These are phyloP conservation scores for Chrysomela aeneicollis DNA, from an alignment of 2,888 invertebrate genomes.

Conservation along the genomic window DNA sequence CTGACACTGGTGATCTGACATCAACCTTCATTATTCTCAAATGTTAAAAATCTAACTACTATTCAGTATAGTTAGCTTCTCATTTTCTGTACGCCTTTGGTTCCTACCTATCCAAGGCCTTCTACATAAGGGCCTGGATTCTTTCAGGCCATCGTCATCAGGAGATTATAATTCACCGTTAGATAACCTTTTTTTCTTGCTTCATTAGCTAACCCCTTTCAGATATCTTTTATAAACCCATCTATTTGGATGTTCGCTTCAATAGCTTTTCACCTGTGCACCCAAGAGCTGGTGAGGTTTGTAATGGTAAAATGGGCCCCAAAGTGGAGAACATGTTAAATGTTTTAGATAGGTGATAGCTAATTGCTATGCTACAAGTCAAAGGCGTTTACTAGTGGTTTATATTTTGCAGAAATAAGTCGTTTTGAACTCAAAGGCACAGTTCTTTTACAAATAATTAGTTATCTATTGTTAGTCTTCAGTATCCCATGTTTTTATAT, in stretches of 20 bases:
- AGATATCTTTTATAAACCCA: conserved; percentile 24
- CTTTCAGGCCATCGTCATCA: conserved; percentile 41
- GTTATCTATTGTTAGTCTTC: no score
- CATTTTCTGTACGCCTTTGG: conserved; percentile 8
- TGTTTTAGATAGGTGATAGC: background rate
- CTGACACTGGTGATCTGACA: no score
- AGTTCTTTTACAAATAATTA: no score
- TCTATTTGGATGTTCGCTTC: conserved; percentile 30
- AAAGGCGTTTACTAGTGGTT: background rate
- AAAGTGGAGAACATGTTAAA: background rate
- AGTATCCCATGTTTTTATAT: no score
- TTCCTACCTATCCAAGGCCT: conserved; percentile 25
- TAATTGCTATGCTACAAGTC: background rate
- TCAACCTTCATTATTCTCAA: no score
- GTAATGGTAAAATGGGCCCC: background rate
- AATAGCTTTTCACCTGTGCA: conserved; percentile 33
- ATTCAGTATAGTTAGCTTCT: no score
- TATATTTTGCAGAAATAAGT: no score
- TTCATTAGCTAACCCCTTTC: conserved; percentile 38
- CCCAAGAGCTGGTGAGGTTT: conserved; percentile 27
- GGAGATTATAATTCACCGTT: conserved; percentile 46
- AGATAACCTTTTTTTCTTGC: conserved; percentile 44
- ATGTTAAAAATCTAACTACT: no score
- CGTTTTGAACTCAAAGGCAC: no score
- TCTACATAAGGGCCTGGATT: conserved; percentile 40